Conservation (phyloP, 2,797 vertebrate species). For the Megalops cyprinoides region DNA sequence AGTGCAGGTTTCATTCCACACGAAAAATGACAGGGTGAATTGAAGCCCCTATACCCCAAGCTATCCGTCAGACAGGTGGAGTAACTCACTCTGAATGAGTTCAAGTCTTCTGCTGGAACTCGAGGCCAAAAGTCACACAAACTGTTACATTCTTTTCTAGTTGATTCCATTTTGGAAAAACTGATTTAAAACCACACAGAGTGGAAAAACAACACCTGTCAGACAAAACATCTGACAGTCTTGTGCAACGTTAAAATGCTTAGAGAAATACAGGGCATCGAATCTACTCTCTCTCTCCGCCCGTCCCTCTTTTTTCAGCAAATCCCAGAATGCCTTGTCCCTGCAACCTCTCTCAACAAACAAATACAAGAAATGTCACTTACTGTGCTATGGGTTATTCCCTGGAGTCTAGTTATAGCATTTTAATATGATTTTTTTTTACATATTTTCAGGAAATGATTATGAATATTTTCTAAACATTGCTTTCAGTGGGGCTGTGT, state of each 20-base stretch:
- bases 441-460: not conserved
- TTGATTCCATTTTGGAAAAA: too few species aligned
- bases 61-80: not conserved
- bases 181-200: too few species aligned
- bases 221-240: too few species aligned
- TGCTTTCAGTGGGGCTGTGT: not conserved
- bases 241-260: too few species aligned
- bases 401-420: too few species aligned
- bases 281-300: not conserved
- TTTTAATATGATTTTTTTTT: too few species aligned
- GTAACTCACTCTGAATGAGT: not conserved
- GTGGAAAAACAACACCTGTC: too few species aligned
- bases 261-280: too few species aligned
- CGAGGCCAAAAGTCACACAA: not conserved
- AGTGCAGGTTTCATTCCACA: not conserved
- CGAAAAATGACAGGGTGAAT: not conserved
- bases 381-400: not conserved
- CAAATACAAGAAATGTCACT: not conserved
- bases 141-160: too few species aligned
- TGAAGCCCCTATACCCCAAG: not conserved
- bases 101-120: not conserved
- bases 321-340: not conserved
- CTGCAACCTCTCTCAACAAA: not conserved
- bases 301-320: not conserved
- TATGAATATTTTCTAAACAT: not conserved